These are phyloP conservation scores for Myotis daubentonii DNA, from an alignment of 2,797 vertebrate species.

Conservation along the genomic window DNA sequence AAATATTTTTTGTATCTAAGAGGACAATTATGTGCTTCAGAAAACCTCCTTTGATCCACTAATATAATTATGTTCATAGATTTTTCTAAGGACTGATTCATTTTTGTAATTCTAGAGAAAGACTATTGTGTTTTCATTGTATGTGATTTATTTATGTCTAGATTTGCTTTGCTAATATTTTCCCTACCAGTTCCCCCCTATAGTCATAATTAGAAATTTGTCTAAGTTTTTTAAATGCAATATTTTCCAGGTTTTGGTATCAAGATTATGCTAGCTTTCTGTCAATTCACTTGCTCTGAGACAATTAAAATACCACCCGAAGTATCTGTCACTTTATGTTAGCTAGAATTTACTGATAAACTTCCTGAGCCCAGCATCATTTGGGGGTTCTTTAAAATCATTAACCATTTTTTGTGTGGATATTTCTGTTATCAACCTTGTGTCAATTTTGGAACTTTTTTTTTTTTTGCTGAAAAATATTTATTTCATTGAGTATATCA, in stretches of 20 bases:
- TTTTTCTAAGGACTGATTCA: neutral
- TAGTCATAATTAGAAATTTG: neutral
- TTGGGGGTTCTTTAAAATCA: neutral
- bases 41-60: neutral
- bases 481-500: neutral
- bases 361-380: neutral
- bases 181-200: neutral
- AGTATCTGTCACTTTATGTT: neutral
- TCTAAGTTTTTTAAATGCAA: neutral
- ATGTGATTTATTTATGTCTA: neutral
- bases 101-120: slow-evolving; percentile 27
- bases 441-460: neutral
- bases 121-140: neutral
- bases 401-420: neutral
- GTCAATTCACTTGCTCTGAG: neutral
- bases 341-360: neutral
- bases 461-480: neutral
- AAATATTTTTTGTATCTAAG: neutral
- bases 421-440: slow-evolving; percentile 6
- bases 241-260: neutral
- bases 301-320: neutral
- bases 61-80: neutral
- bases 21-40: neutral
- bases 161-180: neutral
- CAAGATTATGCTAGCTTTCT: neutral